Percentiles rank a stretch among this genome's conserved stretches.
phyloP scores from a whole-genome alignment of 1,140 invertebrate genomes.

The Drosophila paulistorum region DNA sequence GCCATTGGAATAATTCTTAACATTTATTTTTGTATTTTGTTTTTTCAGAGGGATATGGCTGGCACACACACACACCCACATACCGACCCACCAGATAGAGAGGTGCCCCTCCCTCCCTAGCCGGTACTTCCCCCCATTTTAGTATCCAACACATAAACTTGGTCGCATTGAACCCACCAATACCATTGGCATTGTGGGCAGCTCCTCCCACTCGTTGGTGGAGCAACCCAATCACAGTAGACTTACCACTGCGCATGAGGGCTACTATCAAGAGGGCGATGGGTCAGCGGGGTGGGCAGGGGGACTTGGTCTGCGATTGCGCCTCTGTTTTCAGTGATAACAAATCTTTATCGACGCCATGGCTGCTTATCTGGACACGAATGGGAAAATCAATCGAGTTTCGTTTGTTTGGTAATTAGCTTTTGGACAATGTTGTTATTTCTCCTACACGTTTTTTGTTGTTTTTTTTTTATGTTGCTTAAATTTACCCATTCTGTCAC shows the following conservation, averaged over 20 bases:
- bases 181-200: slow-evolving; percentile 41
- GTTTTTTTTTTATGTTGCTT: slow-evolving; percentile 39
- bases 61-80: slow-evolving; percentile 14
- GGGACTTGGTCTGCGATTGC: slow-evolving; percentile 54
- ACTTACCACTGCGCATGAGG: slow-evolving; percentile 71
- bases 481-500: slow-evolving; percentile 30
- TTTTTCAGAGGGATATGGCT: slow-evolving; percentile 10
- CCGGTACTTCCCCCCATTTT: background rate
- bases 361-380: slow-evolving; percentile 72
- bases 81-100: background rate
- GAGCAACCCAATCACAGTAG: slow-evolving; percentile 71
- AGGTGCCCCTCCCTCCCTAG: background rate
- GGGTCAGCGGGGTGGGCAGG: background rate
- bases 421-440: slow-evolving; percentile 70
- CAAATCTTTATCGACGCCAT: slow-evolving; percentile 79
- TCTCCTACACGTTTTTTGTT: background rate
- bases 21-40: slow-evolving; percentile 11
- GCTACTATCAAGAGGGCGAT: background rate
- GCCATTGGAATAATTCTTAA: slow-evolving; percentile 29
- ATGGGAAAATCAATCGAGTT: slow-evolving; percentile 71
- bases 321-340: slow-evolving; percentile 82
- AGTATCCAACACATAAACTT: too few species aligned
- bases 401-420: slow-evolving; percentile 79
- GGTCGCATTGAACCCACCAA: slow-evolving; percentile 37
- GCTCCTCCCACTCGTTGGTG: slow-evolving; percentile 65